Conservation (phyloP, 2,113 vertebrate species). For the Paramormyrops kingsleyae region DNA sequence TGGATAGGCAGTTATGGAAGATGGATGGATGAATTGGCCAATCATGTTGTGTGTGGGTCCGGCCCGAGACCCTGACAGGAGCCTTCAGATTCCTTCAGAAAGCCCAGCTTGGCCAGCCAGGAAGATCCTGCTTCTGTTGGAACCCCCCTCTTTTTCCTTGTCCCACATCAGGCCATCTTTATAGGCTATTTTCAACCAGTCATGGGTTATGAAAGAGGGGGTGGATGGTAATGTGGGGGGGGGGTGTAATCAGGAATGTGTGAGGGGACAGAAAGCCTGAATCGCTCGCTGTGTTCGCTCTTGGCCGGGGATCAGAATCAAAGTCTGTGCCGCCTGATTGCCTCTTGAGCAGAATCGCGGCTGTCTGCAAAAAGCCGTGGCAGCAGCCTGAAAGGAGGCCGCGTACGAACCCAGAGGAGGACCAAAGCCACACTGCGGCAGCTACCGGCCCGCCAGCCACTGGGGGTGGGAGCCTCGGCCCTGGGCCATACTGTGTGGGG, state of each 20-base stretch:
- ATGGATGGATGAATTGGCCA: not conserved
- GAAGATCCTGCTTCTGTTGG: not conserved
- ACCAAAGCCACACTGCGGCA: not conserved
- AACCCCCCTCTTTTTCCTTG: not conserved
- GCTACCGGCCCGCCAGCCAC: not conserved
- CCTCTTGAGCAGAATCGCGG: not conserved
- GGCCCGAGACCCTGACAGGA: not conserved
- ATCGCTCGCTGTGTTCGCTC: not conserved
- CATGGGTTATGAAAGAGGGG: not conserved
- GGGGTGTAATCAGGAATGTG: not conserved
- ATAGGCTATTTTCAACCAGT: not conserved
- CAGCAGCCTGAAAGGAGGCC: not conserved
- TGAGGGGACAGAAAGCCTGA: not conserved
- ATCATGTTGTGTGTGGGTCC: not conserved
- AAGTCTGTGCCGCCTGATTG: not conserved
- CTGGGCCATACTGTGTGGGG: not conserved
- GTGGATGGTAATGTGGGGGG: not conserved
- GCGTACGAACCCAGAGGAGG: not conserved
- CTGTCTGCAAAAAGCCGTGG: not conserved
- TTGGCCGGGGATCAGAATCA: not conserved
- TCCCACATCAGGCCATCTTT: not conserved
- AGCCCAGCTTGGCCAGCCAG: not conserved
- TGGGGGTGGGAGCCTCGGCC: not conserved
- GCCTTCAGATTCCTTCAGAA: not conserved
- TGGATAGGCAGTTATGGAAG: not conserved